Base-by-base conservation (phyloP, 2,113 vertebrate species). In the Probosciger aterrimus region DNA sequence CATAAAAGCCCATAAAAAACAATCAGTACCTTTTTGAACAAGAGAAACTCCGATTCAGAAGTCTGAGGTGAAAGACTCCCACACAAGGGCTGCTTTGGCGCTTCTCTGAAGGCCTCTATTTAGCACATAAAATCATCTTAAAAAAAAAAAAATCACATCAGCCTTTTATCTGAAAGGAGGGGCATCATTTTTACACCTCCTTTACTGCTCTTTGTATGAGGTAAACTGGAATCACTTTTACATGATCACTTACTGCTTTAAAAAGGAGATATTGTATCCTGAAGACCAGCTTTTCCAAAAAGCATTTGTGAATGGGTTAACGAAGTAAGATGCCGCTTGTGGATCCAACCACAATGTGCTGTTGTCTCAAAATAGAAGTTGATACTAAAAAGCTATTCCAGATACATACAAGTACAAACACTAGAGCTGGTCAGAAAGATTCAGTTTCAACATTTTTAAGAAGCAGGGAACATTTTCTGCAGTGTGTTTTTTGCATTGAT, bases 331-430 rank as follows among this genome's bases (percentile, higher is more conserved):
- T 91, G 96, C 88, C 39, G 76, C 85, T 83, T 75, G 92, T 92
- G 96, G 87, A 85, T 96, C 89, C 80, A 93, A 97, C 85, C 94
- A 93, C 89, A 95, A 77, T 85, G 94, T 96, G 96, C 92, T 95
- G 93, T 98, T 96, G 92, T 97, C 90, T 97, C 95, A 96, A 97
- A 96, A 91, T 60, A 97, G 97, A 85, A 97, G 92, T 77, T 97
- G 97, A 97, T 96, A 97, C 94, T 97, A 98, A 97, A 86, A 96
- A 96, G 94, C 97, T 98, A 98, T 97, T 97, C 96, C 97, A 97
- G 96, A 97, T 95, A 98, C 92, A 88, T 97, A 97, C 77, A 96
- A 96, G 90, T 83, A 95, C 88, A 93, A 96, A 96, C 90, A 95
- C 93, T 91, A 88, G 88, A 96, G 95, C 94, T 90, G 96, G 96